phyloP scores from a whole-genome alignment of 2,113 vertebrate genomes.

The Drymodes brunneopygia region DNA sequence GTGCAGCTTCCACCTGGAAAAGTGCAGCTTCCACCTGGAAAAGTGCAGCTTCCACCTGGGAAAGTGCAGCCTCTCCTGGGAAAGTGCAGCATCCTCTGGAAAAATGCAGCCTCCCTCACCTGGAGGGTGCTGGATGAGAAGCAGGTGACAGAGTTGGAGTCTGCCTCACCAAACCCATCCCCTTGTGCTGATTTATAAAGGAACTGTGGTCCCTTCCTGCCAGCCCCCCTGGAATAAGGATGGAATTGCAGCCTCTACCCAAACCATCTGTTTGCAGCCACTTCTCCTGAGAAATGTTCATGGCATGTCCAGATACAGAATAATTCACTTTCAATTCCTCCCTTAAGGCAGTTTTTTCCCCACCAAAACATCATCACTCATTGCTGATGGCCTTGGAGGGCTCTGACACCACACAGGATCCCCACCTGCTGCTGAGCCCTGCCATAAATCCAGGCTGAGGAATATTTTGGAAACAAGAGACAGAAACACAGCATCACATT shows the following conservation, averaged over 20 bases:
- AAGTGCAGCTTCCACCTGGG: too few species aligned
- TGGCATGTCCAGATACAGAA: not conserved
- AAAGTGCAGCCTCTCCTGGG: too few species aligned
- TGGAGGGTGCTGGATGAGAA: not conserved
- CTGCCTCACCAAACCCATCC: not conserved
- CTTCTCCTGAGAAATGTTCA: not conserved
- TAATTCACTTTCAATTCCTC: not conserved
- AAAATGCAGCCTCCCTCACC: not conserved
- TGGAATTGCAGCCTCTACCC: not conserved
- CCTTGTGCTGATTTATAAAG: not conserved
- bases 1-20: not conserved
- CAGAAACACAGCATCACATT: accelerated
- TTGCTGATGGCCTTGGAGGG: not conserved
- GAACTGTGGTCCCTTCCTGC: not conserved
- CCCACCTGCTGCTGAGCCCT: not conserved
- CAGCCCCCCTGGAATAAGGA: accelerated
- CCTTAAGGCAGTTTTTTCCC: not conserved
- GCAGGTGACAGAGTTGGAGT: not conserved
- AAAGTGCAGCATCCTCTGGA: not conserved
- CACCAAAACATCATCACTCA: not conserved
- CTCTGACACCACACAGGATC: not conserved
- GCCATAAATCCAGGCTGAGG: not conserved
- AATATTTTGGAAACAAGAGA: not conserved
- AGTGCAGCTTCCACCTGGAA: too few species aligned
- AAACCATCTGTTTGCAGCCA: not conserved